These are phyloP conservation scores for Sterna hirundo DNA, from an alignment of 2,113 vertebrate genomes.

Conservation along the genomic window DNA sequence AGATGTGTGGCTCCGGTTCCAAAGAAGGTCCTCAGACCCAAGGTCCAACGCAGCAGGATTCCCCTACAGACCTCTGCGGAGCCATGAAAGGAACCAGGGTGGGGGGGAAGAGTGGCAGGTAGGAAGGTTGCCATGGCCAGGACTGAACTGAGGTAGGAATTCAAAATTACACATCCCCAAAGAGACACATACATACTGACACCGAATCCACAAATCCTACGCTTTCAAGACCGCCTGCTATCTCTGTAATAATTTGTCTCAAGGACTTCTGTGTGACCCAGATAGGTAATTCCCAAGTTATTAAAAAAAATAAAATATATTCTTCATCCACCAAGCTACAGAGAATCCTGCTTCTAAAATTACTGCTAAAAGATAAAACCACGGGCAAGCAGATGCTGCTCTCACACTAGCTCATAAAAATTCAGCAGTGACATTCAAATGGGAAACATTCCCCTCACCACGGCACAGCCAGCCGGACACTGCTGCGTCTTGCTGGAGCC, in stretches of 20 bases:
- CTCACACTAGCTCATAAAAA: background rate
- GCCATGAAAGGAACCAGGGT: background rate
- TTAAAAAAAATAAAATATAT: background rate
- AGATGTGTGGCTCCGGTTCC: background rate
- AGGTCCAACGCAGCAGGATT: background rate
- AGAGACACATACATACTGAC: background rate
- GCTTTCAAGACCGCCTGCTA: background rate
- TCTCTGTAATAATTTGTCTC: background rate
- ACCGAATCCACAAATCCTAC: background rate
- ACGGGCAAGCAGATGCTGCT: background rate
- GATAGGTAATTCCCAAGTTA: background rate
- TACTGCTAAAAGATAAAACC: background rate
- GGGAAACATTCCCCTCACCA: background rate
- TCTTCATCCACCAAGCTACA: background rate
- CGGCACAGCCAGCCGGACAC: background rate
- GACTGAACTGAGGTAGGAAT: background rate
- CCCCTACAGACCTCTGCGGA: background rate
- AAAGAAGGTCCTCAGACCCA: background rate
- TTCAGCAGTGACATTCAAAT: background rate
- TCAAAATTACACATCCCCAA: background rate
- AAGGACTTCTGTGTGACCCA: background rate
- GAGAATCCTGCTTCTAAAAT: background rate
- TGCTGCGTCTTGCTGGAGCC: background rate
- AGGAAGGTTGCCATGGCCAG: background rate
- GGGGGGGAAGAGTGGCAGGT: background rate